Conservation (phyloP, 92 coral and sea anemone species). For the Palythoa grandiflora region DNA sequence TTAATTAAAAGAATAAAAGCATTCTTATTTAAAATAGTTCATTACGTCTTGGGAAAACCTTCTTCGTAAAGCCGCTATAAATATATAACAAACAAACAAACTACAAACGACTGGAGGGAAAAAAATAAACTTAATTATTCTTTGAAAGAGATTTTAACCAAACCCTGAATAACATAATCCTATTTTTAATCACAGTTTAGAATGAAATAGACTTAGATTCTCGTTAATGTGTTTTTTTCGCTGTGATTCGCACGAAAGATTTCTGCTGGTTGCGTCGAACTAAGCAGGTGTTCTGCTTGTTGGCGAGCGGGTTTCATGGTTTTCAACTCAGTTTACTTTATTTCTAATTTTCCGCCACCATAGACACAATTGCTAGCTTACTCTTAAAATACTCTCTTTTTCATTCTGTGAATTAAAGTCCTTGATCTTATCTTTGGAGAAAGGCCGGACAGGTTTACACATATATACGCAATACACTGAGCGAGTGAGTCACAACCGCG, state of each 20-base stretch:
- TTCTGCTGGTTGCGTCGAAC: neutral
- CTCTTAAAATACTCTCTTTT: neutral
- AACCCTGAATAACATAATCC: neutral
- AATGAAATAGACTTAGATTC: conserved; percentile 9
- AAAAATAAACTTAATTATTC: conserved; percentile 31
- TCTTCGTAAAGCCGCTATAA: conserved; percentile 26
- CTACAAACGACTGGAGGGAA: conserved; percentile 11
- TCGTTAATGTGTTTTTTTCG: conserved; percentile 5
- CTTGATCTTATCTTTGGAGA: neutral
- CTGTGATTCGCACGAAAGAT: conserved; percentile 19
- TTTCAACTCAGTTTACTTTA: neutral
- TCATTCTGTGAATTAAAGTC: neutral
- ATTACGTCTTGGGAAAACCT: conserved; percentile 7
- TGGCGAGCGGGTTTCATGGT: neutral
- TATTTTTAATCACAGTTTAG: neutral
- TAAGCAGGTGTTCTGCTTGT: conserved; percentile 12
- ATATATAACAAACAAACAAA: conserved; percentile 27
- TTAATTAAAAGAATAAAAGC: conserved; percentile 31
- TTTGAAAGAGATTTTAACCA: conserved; percentile 4
- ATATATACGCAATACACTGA: neutral
- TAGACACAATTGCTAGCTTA: neutral
- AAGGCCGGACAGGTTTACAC: neutral
- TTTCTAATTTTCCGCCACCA: neutral
- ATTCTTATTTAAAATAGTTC: conserved; percentile 42
- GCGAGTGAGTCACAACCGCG: neutral